phyloP scores from a whole-genome alignment of 2,113 vertebrate genomes.

The Lagenorhynchus albirostris region DNA sequence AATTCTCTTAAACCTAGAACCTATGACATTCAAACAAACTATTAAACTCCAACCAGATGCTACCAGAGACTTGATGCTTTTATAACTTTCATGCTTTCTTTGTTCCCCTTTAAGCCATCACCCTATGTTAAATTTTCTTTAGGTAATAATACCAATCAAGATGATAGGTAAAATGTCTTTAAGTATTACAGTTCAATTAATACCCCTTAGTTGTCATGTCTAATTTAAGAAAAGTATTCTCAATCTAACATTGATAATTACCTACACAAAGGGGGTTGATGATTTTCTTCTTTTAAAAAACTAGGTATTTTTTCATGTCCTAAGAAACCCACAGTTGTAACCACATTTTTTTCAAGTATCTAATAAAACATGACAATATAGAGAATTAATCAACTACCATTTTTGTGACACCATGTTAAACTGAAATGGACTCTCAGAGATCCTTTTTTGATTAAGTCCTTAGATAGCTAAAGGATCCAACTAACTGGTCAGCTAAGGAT shows the following conservation, averaged over 20 bases:
- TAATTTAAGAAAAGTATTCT: conserved; percentile 50
- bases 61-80: conserved; percentile 25
- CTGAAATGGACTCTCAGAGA: conserved; percentile 20
- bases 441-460: conserved; percentile 19
- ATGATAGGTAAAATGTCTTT: conserved; percentile 30
- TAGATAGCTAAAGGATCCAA: conserved; percentile 39
- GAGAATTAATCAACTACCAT: not conserved
- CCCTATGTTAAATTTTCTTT: conserved; percentile 29
- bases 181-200: conserved; percentile 50
- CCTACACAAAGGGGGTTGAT: not conserved
- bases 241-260: conserved; percentile 32
- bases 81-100: not conserved
- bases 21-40: conserved; percentile 78
- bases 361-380: conserved; percentile 10
- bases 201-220: not conserved
- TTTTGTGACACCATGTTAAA: conserved; percentile 20
- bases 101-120: conserved; percentile 1
- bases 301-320: not conserved
- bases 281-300: conserved; percentile 51
- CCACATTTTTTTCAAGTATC: conserved; percentile 37
- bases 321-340: conserved; percentile 39
- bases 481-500: not conserved
- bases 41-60: conserved; percentile 40
- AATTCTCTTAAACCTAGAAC: conserved; percentile 88
- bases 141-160: conserved; percentile 42